A percentile compares a stretch with the other conserved stretches of the same genome.
These are phyloP conservation scores for Dryocosmus kuriphilus DNA, from an alignment of 2,888 invertebrate species.

Conservation along the genomic window DNA sequence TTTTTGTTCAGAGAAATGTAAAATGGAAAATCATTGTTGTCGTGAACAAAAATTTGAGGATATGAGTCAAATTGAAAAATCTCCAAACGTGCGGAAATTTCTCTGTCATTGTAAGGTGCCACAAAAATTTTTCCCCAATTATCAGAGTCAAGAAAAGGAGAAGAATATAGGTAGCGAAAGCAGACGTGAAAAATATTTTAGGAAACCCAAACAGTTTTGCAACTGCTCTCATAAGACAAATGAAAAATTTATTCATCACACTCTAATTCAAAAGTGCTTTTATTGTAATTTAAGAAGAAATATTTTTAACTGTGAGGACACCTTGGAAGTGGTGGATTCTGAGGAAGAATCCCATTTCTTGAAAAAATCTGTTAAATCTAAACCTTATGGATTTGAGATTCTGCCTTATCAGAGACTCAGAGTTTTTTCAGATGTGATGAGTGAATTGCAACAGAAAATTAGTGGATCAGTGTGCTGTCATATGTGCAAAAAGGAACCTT, in stretches of 20 bases:
- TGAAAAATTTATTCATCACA: conserved; percentile 23
- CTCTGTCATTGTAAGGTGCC: not conserved
- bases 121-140: not conserved
- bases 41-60: not conserved
- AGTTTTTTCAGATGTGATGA: conserved; percentile 67
- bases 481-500: conserved; percentile 59
- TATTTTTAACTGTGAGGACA: conserved; percentile 58
- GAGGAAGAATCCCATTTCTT: not conserved
- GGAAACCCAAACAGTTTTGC: not conserved
- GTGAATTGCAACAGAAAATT: conserved; percentile 67
- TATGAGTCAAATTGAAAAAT: not conserved
- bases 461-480: conserved; percentile 60
- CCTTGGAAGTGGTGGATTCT: conserved; percentile 49
- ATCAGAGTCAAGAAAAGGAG: not conserved
- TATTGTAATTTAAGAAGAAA: conserved; percentile 59
- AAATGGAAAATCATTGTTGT: not conserved
- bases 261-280: conserved; percentile 59
- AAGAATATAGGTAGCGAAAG: not conserved
- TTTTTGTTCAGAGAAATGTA: not conserved
- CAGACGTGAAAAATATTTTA: not conserved
- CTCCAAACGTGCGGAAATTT: not conserved
- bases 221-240: not conserved
- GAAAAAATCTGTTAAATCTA: conserved; percentile 22
- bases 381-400: conserved; percentile 57
- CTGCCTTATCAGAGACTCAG: conserved; percentile 65